These are phyloP conservation scores for Eulemur rufifrons DNA, from an alignment of 2,113 vertebrate species.

Conservation along the genomic window DNA sequence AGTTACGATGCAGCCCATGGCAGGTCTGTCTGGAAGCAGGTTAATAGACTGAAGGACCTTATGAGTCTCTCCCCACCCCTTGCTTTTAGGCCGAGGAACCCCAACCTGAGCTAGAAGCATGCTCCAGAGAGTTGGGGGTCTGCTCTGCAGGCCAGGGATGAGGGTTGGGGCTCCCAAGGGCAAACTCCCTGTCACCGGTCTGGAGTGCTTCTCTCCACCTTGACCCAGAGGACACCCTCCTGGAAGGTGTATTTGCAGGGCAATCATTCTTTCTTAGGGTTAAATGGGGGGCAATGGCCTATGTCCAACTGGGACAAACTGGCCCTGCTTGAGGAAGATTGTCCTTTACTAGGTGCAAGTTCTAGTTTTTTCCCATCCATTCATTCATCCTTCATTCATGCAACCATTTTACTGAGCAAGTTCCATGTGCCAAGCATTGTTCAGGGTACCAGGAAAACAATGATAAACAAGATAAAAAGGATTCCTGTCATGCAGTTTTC, in stretches of 20 bases:
- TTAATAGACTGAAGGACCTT: neutral
- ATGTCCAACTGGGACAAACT: neutral
- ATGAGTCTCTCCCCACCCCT: too few species aligned
- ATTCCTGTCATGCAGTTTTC: neutral
- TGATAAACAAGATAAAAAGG: neutral
- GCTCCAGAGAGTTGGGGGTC: neutral
- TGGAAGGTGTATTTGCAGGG: neutral
- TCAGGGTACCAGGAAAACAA: neutral
- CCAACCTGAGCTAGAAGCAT: neutral
- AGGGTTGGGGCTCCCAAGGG: neutral
- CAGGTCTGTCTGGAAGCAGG: neutral
- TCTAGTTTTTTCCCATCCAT: neutral
- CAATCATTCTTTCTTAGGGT: neutral
- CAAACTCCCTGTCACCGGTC: neutral
- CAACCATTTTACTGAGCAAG: neutral
- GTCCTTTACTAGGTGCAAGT: neutral
- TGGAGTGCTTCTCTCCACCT: neutral
- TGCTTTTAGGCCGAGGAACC: neutral
- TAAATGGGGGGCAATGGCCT: neutral
- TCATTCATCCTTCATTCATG: neutral
- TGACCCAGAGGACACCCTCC: neutral
- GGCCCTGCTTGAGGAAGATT: neutral
- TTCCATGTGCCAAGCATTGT: neutral
- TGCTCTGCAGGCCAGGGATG: neutral
- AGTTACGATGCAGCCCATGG: neutral